Conservation (phyloP, 2,113 vertebrate genomes). For the Sinocyclocheilus grahami region DNA sequence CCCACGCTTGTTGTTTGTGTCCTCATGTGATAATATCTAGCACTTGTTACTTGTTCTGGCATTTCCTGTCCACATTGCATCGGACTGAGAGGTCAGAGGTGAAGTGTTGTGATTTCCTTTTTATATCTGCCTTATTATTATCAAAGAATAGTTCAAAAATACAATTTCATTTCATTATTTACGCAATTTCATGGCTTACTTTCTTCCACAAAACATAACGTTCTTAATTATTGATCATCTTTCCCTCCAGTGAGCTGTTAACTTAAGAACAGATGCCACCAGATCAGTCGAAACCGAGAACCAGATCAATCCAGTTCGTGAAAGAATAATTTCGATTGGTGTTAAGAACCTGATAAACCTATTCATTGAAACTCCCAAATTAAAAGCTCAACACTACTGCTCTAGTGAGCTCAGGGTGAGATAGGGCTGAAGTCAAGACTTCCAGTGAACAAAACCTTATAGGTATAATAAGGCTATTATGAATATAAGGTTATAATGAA, state of each 20-base stretch:
- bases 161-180: neutral
- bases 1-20: conserved; percentile 52
- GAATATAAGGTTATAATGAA: too few relatives aligned
- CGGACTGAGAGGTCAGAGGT: conserved; percentile 20
- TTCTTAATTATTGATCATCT: neutral
- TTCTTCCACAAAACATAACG: neutral
- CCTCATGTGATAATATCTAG: conserved; percentile 48
- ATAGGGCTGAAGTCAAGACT: too few relatives aligned
- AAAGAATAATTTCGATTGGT: too few relatives aligned
- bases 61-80: conserved; percentile 48
- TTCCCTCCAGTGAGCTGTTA: too few relatives aligned
- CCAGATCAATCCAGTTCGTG: too few relatives aligned
- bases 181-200: neutral
- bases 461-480: too few relatives aligned
- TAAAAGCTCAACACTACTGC: neutral
- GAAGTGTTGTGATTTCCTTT: neutral
- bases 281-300: too few relatives aligned
- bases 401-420: neutral
- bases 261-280: too few relatives aligned
- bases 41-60: conserved; percentile 30
- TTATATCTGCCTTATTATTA: neutral
- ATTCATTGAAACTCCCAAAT: neutral
- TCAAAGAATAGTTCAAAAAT: neutral
- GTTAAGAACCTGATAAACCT: neutral
- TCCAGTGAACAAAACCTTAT: too few relatives aligned